Evolutionary conservation across 2,113 vertebrate species (phyloP).

Genomic region (Daboia siamensis): DNA sequence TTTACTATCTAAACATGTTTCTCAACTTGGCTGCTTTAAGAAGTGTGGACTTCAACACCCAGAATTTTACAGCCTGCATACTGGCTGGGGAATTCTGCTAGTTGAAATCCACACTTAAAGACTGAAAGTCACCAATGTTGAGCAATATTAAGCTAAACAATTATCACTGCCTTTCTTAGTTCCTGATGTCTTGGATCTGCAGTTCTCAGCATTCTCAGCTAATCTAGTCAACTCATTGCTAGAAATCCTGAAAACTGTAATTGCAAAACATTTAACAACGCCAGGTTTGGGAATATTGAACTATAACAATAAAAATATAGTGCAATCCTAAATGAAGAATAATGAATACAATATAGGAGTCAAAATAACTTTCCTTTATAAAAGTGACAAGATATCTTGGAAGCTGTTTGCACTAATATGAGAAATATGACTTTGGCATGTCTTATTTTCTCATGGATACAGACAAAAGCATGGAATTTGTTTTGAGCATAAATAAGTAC

Average conservation of each 20-base stretch:
- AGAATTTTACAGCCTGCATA: neutral
- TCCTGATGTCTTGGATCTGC: neutral
- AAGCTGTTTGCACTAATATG: constrained; percentile 20
- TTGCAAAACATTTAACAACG: neutral
- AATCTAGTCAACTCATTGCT: neutral
- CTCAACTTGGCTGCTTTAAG: neutral
- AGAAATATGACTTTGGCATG: constrained; percentile 23
- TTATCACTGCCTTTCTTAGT: neutral
- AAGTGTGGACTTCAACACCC: neutral
- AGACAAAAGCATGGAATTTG: constrained; percentile 37
- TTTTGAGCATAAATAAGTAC: constrained; percentile 48
- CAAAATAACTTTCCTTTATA: neutral
- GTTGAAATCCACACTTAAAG: neutral
- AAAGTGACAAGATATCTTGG: constrained; percentile 42
- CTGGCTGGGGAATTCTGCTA: neutral
- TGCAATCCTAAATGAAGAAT: neutral
- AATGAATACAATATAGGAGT: neutral
- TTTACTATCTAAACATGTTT: neutral
- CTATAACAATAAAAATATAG: neutral
- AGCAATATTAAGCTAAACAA: neutral
- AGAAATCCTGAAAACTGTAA: neutral
- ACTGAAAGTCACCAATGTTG: neutral
- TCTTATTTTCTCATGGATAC: constrained; percentile 33
- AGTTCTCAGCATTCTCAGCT: neutral
- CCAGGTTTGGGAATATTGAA: neutral